Percentiles rank a stretch among this genome's conserved stretches.
These are phyloP conservation scores for Pyrrhosoma nymphula DNA, from an alignment of 2,888 invertebrate genomes.

Conservation along the genomic window DNA sequence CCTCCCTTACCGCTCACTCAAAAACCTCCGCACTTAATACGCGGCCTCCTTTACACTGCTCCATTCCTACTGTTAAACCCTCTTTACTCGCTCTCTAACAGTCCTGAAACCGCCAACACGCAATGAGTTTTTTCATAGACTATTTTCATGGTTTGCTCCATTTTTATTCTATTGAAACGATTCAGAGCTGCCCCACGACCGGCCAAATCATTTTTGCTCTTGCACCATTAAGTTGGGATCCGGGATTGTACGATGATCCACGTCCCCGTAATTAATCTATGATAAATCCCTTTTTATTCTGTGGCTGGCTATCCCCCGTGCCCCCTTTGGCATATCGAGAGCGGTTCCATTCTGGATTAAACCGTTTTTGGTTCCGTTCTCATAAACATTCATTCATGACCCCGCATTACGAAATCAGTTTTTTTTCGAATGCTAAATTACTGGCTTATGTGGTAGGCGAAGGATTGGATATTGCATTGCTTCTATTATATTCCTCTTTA, in stretches of 20 bases:
- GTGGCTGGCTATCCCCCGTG: not conserved
- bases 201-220: not conserved
- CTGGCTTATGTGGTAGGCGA: not conserved
- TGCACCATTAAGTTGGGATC: not conserved
- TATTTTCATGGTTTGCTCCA: not conserved
- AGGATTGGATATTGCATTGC: not conserved
- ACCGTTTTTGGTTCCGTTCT: not conserved
- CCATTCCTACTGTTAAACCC: not conserved
- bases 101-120: not conserved
- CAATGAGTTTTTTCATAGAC: too few species aligned
- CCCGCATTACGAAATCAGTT: not conserved
- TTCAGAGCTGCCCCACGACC: not conserved
- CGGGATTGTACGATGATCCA: conserved; percentile 1
- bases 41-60: not conserved
- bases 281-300: not conserved
- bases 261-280: conserved; percentile 20
- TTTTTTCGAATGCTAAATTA: not conserved
- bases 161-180: not conserved
- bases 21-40: not conserved
- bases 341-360: not conserved
- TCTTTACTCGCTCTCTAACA: not conserved
- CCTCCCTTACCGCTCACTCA: not conserved
- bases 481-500: not conserved
- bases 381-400: not conserved
- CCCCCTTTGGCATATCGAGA: not conserved